phyloP scores from a whole-genome alignment of 2,797 vertebrate genomes.

The Hoplostethus mediterraneus region DNA sequence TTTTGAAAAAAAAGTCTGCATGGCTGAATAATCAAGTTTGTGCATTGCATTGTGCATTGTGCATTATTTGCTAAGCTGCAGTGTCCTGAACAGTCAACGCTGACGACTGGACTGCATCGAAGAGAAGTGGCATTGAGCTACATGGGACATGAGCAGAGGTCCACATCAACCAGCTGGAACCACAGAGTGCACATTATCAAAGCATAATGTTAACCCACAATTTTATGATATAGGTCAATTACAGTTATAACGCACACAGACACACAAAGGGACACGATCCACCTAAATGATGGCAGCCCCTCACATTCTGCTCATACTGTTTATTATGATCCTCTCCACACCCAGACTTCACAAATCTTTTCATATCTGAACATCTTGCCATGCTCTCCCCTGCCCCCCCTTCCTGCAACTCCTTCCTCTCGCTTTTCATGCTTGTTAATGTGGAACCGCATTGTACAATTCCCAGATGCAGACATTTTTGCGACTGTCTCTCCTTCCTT shows the following conservation, averaged over 20 bases:
- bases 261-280: not conserved
- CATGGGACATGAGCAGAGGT: not conserved
- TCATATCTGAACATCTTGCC: conserved; percentile 3
- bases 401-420: not conserved
- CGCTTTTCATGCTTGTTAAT: conserved; percentile 38
- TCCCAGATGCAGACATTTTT: conserved; percentile 30
- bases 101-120: too few relatives aligned
- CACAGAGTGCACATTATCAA: not conserved
- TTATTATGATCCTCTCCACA: not conserved
- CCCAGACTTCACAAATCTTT: conserved; percentile 11
- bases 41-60: not conserved
- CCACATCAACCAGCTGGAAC: not conserved
- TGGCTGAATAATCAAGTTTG: not conserved
- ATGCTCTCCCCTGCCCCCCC: not conserved
- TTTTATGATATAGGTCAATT: not conserved
- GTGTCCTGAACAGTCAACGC: not conserved
- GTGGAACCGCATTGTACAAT: conserved; percentile 37
- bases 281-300: not conserved
- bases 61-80: not conserved
- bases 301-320: not conserved
- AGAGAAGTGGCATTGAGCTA: too few relatives aligned
- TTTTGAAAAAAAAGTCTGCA: not conserved
- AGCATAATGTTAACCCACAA: not conserved
- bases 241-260: not conserved
- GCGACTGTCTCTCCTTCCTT: conserved; percentile 12